Evolutionary conservation across 2,113 vertebrate species (phyloP).

Genomic region (Otis tarda): DNA sequence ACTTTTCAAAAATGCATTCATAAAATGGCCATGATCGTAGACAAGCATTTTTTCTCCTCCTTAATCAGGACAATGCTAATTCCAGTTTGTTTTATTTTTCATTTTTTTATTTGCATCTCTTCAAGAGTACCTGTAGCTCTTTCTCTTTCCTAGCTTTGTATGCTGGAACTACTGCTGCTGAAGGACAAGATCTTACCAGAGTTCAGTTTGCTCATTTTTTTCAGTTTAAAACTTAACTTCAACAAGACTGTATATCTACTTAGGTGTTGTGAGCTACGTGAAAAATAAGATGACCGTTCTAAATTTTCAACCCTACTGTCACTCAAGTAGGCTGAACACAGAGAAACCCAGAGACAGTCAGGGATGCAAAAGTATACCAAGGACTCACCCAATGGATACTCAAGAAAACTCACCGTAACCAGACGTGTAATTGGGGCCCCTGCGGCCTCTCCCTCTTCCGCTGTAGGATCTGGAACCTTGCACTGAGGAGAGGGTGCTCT

Average conservation of each 20-base stretch:
- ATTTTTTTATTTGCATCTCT: background rate
- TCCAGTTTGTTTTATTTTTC: background rate
- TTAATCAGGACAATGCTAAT: background rate
- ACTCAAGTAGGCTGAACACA: background rate
- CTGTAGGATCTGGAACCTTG: slow-evolving; percentile 92
- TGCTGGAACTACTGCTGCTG: accelerated
- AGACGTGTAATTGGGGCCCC: slow-evolving; percentile 90
- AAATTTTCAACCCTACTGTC: background rate
- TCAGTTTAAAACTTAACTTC: background rate
- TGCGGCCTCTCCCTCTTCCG: slow-evolving; percentile 89
- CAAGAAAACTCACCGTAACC: slow-evolving; percentile 85
- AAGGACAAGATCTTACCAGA: background rate
- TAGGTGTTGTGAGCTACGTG: background rate
- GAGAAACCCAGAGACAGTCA: background rate
- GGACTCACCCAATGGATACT: background rate
- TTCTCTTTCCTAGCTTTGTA: background rate
- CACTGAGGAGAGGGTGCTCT: slow-evolving; percentile 81
- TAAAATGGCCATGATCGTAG: background rate
- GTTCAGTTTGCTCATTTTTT: background rate
- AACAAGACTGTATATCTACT: background rate
- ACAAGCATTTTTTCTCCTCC: background rate
- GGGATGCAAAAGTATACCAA: accelerated
- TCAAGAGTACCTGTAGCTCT: background rate
- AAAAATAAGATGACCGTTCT: background rate
- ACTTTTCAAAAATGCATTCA: background rate